Conservation (phyloP, 2,888 invertebrate genomes). For the Bibio marci region DNA sequence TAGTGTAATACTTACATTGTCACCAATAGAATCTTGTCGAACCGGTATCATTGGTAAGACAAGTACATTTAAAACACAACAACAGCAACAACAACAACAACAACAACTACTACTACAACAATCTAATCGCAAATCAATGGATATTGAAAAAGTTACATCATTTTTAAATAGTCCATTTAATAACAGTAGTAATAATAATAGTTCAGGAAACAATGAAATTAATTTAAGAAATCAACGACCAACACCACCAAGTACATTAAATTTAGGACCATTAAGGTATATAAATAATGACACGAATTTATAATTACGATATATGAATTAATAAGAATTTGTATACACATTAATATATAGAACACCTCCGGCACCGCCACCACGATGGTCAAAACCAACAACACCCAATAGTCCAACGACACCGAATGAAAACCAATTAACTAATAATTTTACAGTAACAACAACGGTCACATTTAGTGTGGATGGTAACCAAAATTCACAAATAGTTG, state of each 20-base stretch:
- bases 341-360: conserved; percentile 47
- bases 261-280: conserved; percentile 31
- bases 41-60: conserved; percentile 15
- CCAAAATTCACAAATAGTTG: conserved; percentile 21
- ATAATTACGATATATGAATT: not conserved
- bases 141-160: conserved; percentile 26
- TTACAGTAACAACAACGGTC: conserved; percentile 73
- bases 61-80: conserved; percentile 9
- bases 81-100: too few species aligned
- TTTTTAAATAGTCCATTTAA: not conserved
- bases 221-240: conserved; percentile 50
- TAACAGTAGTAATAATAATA: not conserved
- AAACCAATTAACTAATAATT: conserved; percentile 44
- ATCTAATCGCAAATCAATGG: conserved; percentile 4
- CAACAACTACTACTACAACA: too few species aligned
- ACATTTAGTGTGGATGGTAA: conserved; percentile 48
- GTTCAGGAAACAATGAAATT: conserved; percentile 28
- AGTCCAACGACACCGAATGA: conserved; percentile 30
- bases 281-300: not conserved
- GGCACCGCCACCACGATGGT: conserved; percentile 72
- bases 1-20: conserved; percentile 59
- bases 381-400: conserved; percentile 49
- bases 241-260: conserved; percentile 68
- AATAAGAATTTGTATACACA: not conserved
- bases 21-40: conserved; percentile 35